These are phyloP conservation scores for Schrankia costaestrigalis DNA, from an alignment of 2,888 invertebrate species.

Conservation along the genomic window DNA sequence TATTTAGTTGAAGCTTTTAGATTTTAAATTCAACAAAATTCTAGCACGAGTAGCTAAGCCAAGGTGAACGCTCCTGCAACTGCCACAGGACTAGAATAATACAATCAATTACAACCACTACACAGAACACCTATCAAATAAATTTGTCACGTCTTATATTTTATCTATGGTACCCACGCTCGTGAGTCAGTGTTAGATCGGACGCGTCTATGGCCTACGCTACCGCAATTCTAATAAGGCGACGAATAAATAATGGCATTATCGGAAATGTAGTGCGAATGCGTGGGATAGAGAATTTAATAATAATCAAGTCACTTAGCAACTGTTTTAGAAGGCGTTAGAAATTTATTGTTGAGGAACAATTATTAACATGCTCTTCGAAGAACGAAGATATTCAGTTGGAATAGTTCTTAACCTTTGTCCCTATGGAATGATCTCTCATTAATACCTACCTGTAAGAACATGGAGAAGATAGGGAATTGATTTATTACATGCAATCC, in stretches of 20 bases:
- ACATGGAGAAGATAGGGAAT: too few relatives aligned
- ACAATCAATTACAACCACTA: background rate
- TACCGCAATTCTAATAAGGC: conserved; percentile 59
- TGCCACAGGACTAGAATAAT: conserved; percentile 28
- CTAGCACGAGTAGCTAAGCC: too few relatives aligned
- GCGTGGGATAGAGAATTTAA: conserved; percentile 1
- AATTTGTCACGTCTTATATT: conserved; percentile 53
- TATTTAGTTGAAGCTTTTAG: too few relatives aligned
- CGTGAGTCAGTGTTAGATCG: conserved; percentile 50
- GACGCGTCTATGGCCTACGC: conserved; percentile 65
- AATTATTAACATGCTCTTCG: too few relatives aligned
- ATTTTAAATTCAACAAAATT: too few relatives aligned
- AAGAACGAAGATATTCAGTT: too few relatives aligned
- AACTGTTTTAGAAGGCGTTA: too few relatives aligned
- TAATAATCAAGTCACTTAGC: background rate
- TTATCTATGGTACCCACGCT: conserved; percentile 53
- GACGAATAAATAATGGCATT: conserved; percentile 29
- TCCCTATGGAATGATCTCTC: too few relatives aligned
- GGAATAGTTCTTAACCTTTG: too few relatives aligned
- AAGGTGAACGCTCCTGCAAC: conserved; percentile 28
- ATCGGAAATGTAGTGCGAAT: conserved; percentile 37
- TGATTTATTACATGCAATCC: too few relatives aligned
- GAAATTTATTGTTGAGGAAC: too few relatives aligned
- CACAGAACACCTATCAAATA: conserved; percentile 35
- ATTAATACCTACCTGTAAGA: too few relatives aligned